phyloP scores from a whole-genome alignment of 2,113 vertebrate species.

The Sinocyclocheilus anshuiensis region DNA sequence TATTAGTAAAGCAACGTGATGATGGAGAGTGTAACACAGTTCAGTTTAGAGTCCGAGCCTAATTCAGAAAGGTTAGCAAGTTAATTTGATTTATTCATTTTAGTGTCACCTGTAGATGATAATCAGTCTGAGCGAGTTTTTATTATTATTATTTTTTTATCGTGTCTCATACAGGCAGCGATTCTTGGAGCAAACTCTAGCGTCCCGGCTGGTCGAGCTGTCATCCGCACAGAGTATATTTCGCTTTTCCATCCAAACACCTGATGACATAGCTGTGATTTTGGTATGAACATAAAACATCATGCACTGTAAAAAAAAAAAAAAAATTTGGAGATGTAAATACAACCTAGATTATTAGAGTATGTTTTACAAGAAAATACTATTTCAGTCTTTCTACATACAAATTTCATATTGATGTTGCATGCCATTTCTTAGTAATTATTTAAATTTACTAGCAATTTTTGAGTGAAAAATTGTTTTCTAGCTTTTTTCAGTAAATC shows the following conservation, averaged over 20 bases:
- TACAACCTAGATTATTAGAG: no score
- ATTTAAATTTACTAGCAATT: no score
- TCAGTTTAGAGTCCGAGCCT: conserved; percentile 61
- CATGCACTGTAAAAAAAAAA: no score
- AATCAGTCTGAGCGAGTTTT: neutral
- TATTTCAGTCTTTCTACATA: no score
- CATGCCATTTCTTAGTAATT: no score
- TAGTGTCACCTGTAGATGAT: neutral
- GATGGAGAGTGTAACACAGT: conserved; percentile 59
- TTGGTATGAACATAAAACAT: conserved; percentile 77
- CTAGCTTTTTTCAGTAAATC: no score
- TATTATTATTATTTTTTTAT: neutral
- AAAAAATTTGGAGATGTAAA: no score
- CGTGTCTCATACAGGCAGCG: conserved; percentile 73
- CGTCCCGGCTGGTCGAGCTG: conserved; percentile 82
- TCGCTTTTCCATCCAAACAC: conserved; percentile 86
- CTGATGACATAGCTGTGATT: conserved; percentile 79
- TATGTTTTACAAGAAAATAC: no score
- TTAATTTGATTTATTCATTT: neutral
- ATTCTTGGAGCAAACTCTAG: conserved; percentile 83
- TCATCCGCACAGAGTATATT: conserved; percentile 85
- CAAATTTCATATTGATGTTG: no score
- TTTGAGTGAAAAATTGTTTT: no score
- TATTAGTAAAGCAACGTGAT: conserved; percentile 76
- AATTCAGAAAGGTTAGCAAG: conserved; percentile 2